Percentiles rank a stretch among this genome's conserved stretches.
Conservation (phyloP, 2,888 invertebrate species). For the Clostera curtula region DNA sequence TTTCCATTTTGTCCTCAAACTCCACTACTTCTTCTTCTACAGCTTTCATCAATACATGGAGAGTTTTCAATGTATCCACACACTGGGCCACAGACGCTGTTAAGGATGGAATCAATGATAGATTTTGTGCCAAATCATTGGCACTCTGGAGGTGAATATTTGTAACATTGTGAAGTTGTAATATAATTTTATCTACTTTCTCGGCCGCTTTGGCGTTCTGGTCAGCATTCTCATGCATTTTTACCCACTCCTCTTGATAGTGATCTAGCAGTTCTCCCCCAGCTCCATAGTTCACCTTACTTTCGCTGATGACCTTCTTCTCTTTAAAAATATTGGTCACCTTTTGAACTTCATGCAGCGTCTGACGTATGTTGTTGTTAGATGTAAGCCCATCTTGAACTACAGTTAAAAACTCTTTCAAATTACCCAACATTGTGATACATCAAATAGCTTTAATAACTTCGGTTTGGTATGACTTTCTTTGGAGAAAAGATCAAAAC, state of each 20-base stretch:
- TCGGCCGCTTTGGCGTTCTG: conserved; percentile 78
- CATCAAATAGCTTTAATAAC: no score
- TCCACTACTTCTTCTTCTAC: conserved; percentile 78
- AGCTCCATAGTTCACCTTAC: conserved; percentile 71
- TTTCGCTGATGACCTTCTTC: conserved; percentile 43
- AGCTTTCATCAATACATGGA: conserved; percentile 75
- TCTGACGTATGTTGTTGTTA: conserved; percentile 56
- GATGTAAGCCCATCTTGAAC: conserved; percentile 63
- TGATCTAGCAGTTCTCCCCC: conserved; percentile 81
- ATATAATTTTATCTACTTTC: conserved; percentile 57
- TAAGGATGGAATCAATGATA: conserved; percentile 49
- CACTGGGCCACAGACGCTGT: conserved; percentile 67
- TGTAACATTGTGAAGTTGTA: conserved; percentile 47
- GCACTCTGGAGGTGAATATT: conserved; percentile 47
- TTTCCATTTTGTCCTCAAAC: conserved; percentile 81
- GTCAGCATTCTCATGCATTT: conserved; percentile 80
- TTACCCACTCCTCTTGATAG: conserved; percentile 83
- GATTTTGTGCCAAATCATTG: conserved; percentile 47
- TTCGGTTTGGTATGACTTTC: no score
- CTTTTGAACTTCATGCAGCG: conserved; percentile 62
- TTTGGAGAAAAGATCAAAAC: no score
- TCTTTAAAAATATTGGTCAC: conserved; percentile 62
- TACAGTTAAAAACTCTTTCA: conserved; percentile 65
- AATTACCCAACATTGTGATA: conserved; percentile 68
- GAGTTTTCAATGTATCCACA: conserved; percentile 60